A percentile compares a stretch with the other conserved stretches of the same genome.
Evolutionary conservation across 2,113 vertebrate species (phyloP).

Genomic region (Loxodonta africana): DNA sequence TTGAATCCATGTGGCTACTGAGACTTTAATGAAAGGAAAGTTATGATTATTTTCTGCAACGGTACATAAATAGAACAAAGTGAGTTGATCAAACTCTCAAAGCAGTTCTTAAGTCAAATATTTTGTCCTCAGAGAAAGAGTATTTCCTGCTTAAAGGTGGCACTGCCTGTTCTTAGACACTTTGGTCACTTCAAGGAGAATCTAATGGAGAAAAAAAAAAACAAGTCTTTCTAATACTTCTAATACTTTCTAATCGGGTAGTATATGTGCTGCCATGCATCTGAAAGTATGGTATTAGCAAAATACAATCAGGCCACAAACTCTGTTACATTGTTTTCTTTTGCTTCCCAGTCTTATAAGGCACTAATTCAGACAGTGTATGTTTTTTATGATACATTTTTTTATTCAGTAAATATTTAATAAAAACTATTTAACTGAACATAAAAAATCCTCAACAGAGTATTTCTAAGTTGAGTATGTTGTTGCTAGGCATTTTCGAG

Average conservation of each 20-base stretch:
- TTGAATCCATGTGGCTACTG: neutral
- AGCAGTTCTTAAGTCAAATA: neutral
- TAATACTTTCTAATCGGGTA: neutral
- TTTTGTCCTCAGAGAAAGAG: neutral
- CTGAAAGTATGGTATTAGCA: too few species aligned
- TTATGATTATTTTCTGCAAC: neutral
- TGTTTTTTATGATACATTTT: neutral
- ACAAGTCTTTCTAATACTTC: too few species aligned
- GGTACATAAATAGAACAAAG: neutral
- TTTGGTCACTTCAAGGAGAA: neutral
- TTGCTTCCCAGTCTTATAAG: neutral
- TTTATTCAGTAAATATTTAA: neutral
- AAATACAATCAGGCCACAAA: too few species aligned
- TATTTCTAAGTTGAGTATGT: neutral
- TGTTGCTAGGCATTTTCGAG: too few species aligned
- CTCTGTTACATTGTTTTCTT: neutral
- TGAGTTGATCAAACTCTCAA: neutral
- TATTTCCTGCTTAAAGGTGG: neutral
- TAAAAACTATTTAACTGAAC: neutral
- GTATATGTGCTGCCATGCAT: neutral
- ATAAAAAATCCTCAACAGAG: neutral
- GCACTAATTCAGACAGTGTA: neutral
- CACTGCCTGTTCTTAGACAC: neutral
- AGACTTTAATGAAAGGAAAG: too few species aligned
- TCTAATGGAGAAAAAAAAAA: neutral